These are phyloP conservation scores for Urocyon cinereoargenteus DNA, from an alignment of 2,797 vertebrate genomes.

Conservation along the genomic window DNA sequence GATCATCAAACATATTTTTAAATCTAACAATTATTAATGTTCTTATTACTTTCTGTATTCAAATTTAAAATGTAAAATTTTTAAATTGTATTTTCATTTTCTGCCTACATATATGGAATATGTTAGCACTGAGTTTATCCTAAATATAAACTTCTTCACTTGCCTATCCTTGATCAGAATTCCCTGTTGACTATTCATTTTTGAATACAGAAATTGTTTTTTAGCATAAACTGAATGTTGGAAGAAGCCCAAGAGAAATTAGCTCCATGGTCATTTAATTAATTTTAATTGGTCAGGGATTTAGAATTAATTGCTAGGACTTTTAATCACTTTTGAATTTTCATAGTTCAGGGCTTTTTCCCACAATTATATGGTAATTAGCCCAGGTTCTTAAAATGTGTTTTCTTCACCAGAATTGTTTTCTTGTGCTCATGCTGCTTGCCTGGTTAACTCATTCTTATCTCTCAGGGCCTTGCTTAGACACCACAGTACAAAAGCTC, in stretches of 20 bases:
- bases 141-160: constrained; percentile 22
- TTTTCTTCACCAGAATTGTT: background rate
- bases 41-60: background rate
- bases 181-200: constrained; percentile 71
- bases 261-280: constrained; percentile 61
- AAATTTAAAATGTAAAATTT: constrained; percentile 33
- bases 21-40: background rate
- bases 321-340: constrained; percentile 83
- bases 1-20: background rate
- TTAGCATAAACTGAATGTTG: constrained; percentile 60
- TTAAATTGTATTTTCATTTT: constrained; percentile 38
- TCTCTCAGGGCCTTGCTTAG: background rate
- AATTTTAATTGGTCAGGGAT: constrained; percentile 70
- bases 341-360: constrained; percentile 78
- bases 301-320: constrained; percentile 78
- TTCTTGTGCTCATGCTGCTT: background rate
- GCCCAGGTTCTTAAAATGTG: background rate
- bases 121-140: background rate
- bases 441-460: background rate
- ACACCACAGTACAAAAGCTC: background rate
- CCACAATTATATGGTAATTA: constrained; percentile 21
- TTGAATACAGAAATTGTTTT: constrained; percentile 67
- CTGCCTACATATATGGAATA: background rate
- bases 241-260: constrained; percentile 61
- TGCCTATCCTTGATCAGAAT: constrained; percentile 38